phyloP scores from a whole-genome alignment of 2,888 invertebrate species.

The Apoderus coryli region DNA sequence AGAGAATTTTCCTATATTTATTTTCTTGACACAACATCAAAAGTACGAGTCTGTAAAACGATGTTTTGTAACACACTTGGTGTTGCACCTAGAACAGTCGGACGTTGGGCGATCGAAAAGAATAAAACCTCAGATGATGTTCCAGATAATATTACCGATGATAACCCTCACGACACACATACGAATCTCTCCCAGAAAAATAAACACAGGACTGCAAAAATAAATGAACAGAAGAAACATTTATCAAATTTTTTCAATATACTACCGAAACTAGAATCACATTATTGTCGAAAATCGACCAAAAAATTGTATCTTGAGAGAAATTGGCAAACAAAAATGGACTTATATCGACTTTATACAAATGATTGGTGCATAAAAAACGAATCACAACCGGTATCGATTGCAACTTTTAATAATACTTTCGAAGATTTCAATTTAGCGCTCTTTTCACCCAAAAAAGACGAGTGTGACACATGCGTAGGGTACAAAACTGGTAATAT shows the following conservation, averaged over 20 bases:
- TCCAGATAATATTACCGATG: neutral
- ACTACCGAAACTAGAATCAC: conserved; percentile 12
- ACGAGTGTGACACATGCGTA: conserved; percentile 13
- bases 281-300: no score
- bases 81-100: conserved; percentile 4
- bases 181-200: no score
- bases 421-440: conserved; percentile 13
- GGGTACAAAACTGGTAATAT: conserved; percentile 12
- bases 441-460: conserved; percentile 13
- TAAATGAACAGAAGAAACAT: conserved; percentile 7
- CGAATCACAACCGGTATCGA: conserved; percentile 7
- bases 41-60: conserved; percentile 12
- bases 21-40: no score
- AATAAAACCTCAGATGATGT: conserved; percentile 4
- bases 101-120: conserved; percentile 5
- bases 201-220: conserved; percentile 7
- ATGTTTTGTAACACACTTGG: conserved; percentile 9
- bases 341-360: conserved; percentile 12
- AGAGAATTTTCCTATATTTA: conserved; percentile 9
- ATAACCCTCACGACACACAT: neutral
- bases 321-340: conserved; percentile 11
- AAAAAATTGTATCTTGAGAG: conserved; percentile 13
- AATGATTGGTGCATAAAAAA: no score
- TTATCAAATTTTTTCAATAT: conserved; percentile 8
- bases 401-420: conserved; percentile 10